A percentile compares a stretch with the other conserved stretches of the same genome.
phyloP scores from a whole-genome alignment of 2,113 vertebrate species.

The Alouatta palliata region DNA sequence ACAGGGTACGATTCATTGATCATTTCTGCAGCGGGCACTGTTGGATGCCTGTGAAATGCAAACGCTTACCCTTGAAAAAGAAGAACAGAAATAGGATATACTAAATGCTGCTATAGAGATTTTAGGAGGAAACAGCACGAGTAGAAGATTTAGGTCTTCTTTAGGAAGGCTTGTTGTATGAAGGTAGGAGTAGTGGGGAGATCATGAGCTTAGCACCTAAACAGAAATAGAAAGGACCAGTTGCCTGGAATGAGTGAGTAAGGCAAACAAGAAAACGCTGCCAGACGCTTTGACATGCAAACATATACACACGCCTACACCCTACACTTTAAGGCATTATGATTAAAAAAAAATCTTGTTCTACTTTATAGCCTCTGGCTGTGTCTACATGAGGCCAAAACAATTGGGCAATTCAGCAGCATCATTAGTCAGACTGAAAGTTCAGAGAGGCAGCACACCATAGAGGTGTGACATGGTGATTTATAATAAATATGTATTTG shows the following conservation, averaged over 20 bases:
- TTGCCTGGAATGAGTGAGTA: background rate
- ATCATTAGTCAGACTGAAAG: background rate
- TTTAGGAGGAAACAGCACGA: background rate
- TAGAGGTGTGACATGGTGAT: background rate
- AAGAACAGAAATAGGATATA: background rate
- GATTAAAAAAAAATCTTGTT: background rate
- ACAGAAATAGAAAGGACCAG: background rate
- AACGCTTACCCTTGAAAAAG: background rate
- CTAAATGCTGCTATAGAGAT: background rate
- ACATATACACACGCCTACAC: background rate
- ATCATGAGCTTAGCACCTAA: background rate
- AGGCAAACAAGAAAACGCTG: background rate
- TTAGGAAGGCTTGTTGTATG: background rate
- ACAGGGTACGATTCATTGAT: background rate
- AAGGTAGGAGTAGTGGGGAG: background rate
- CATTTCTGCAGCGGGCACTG: too few relatives aligned
- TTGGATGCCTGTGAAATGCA: accelerated
- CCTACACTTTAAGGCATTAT: background rate
- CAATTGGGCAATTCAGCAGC: background rate
- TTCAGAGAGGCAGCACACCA: background rate
- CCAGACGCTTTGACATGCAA: background rate
- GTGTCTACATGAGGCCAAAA: background rate
- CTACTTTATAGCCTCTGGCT: background rate
- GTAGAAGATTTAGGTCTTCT: background rate
- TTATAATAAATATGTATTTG: background rate